Evolutionary conservation across 2,113 vertebrate genomes (phyloP).

Genomic region (Chionis minor): DNA sequence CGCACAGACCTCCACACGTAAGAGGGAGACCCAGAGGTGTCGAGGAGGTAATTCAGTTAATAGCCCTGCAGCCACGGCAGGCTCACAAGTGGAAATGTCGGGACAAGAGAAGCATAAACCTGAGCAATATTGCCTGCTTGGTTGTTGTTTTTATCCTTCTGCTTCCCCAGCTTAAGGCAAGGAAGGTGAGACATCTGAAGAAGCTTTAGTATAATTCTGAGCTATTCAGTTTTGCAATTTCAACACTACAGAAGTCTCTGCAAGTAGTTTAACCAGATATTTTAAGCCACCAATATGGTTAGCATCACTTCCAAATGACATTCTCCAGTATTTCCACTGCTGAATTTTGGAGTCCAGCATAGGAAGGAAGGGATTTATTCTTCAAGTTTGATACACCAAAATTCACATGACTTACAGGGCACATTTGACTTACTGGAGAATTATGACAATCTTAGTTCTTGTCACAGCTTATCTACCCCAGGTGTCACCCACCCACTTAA

Average conservation of each 20-base stretch:
- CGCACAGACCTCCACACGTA: neutral
- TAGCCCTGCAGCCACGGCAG: neutral
- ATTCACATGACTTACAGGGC: neutral
- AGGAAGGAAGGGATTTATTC: constrained; percentile 6
- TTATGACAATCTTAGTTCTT: neutral
- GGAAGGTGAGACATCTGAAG: neutral
- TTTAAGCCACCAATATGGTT: neutral
- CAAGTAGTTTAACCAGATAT: neutral
- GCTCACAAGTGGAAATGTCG: neutral
- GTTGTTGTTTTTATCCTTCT: neutral
- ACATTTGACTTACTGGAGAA: neutral
- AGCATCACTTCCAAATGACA: neutral
- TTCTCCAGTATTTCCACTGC: neutral
- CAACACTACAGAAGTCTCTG: neutral
- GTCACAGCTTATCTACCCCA: neutral
- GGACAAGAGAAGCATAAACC: neutral
- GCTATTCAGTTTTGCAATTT: neutral
- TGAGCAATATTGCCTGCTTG: neutral
- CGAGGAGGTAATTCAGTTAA: neutral
- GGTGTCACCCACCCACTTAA: neutral
- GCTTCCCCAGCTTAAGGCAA: neutral
- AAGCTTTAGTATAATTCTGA: neutral
- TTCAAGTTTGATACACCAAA: neutral
- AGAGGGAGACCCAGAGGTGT: neutral
- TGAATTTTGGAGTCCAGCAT: neutral